Conservation (phyloP, 2,113 vertebrate species). For the Brachyhypopomus occidentalis region DNA sequence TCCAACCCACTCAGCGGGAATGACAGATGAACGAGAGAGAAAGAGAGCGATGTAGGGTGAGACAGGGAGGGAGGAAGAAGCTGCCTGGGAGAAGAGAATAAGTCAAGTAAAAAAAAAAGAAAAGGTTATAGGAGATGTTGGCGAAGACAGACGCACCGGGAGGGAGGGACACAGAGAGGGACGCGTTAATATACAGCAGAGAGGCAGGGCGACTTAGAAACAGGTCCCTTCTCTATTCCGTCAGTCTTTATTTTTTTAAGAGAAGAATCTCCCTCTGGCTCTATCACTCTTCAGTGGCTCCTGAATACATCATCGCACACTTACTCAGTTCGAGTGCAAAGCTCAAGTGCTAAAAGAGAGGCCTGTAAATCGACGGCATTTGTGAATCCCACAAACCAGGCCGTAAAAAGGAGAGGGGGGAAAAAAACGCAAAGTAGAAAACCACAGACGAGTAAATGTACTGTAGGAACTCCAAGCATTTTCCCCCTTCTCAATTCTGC, state of each 20-base stretch:
- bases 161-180: constrained; percentile 25
- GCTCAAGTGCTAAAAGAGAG: constrained; percentile 24
- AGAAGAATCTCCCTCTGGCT: constrained; percentile 35
- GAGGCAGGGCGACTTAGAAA: constrained; percentile 23
- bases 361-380: constrained; percentile 47
- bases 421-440: constrained; percentile 8
- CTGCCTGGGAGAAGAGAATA: not conserved
- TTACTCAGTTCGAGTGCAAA: constrained; percentile 37
- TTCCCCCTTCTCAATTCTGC: constrained; percentile 47
- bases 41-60: constrained; percentile 24
- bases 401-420: constrained; percentile 11
- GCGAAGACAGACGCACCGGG: constrained; percentile 17
- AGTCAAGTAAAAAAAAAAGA: constrained; percentile 32
- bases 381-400: constrained; percentile 56
- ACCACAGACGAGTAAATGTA: constrained; percentile 52
- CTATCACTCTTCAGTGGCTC: constrained; percentile 41
- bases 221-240: constrained; percentile 9
- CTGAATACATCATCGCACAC: constrained; percentile 43
- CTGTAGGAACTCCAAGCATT: constrained; percentile 51
- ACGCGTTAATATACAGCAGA: constrained; percentile 34
- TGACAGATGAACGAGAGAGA: constrained; percentile 43
- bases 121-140: constrained; percentile 23
- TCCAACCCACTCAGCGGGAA: constrained; percentile 39
- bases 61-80: no score
- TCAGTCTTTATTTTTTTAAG: constrained; percentile 6